phyloP scores from a whole-genome alignment of 2,113 vertebrate genomes.

The Gymnorhina tibicen region DNA sequence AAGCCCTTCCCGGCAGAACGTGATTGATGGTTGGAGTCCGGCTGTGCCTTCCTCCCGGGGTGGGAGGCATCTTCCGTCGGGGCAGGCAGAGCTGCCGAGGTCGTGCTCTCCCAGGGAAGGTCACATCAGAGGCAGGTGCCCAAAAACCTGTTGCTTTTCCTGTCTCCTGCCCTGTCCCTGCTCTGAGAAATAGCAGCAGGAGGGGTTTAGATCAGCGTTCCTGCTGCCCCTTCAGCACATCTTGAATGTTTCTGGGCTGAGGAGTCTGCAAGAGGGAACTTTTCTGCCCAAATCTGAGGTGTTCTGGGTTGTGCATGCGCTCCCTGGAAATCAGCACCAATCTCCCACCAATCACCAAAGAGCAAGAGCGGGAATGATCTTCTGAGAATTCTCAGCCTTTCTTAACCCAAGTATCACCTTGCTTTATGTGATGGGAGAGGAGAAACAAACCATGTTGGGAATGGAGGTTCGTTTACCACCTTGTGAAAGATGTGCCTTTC shows the following conservation, averaged over 20 bases:
- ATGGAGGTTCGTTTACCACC: neutral
- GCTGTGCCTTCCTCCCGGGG: constrained; percentile 5
- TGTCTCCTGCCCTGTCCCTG: neutral
- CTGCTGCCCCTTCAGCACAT: neutral
- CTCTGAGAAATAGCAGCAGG: neutral
- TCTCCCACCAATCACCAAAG: neutral
- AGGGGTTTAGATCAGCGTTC: neutral
- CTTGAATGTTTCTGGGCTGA: neutral
- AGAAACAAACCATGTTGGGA: neutral
- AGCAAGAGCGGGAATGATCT: neutral
- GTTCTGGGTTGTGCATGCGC: neutral
- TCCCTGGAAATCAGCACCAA: neutral
- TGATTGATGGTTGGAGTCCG: constrained; percentile 20
- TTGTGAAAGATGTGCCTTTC: neutral
- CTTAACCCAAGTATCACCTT: neutral
- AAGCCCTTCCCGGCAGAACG: neutral
- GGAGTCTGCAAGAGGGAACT: neutral
- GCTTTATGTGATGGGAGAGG: neutral
- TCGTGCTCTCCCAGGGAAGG: neutral
- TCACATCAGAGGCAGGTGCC: neutral
- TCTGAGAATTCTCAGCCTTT: neutral
- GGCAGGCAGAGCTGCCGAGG: neutral
- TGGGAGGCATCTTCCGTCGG: neutral
- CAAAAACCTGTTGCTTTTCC: constrained; percentile 12
- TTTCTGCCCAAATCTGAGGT: neutral